These are phyloP conservation scores for Sphaerodactylus townsendi DNA, from an alignment of 2,113 vertebrate genomes.

Conservation along the genomic window DNA sequence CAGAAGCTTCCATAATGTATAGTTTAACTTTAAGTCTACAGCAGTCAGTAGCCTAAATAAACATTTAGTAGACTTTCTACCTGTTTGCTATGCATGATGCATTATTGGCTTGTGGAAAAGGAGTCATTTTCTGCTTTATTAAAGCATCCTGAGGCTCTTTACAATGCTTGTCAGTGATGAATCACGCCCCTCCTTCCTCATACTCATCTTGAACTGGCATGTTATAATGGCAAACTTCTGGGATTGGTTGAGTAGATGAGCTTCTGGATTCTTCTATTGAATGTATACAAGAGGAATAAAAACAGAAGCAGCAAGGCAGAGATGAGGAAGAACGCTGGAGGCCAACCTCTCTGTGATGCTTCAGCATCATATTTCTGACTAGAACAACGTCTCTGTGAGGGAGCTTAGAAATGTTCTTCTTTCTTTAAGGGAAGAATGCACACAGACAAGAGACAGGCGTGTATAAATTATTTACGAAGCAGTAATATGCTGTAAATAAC, in stretches of 20 bases:
- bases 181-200: no score
- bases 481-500: slow-evolving; percentile 82
- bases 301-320: not conserved
- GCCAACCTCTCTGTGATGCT: slow-evolving; percentile 25
- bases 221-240: not conserved
- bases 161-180: no score
- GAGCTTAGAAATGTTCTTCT: slow-evolving; percentile 73
- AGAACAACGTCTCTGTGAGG: slow-evolving; percentile 65
- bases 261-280: not conserved
- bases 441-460: slow-evolving; percentile 70
- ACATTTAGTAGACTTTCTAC: no score
- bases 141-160: not conserved
- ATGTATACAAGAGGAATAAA: not conserved
- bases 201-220: not conserved
- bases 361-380: slow-evolving; percentile 64
- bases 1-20: no score
- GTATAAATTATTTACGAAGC: slow-evolving; percentile 84
- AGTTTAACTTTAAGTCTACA: no score
- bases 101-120: no score
- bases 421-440: slow-evolving; percentile 74
- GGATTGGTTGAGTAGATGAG: not conserved
- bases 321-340: slow-evolving; percentile 40
- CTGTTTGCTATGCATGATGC: no score
- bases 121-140: not conserved
- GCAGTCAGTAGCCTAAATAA: no score